Base-by-base conservation (phyloP, 2,797 vertebrate genomes). In the Poeciliopsis infans region DNA sequence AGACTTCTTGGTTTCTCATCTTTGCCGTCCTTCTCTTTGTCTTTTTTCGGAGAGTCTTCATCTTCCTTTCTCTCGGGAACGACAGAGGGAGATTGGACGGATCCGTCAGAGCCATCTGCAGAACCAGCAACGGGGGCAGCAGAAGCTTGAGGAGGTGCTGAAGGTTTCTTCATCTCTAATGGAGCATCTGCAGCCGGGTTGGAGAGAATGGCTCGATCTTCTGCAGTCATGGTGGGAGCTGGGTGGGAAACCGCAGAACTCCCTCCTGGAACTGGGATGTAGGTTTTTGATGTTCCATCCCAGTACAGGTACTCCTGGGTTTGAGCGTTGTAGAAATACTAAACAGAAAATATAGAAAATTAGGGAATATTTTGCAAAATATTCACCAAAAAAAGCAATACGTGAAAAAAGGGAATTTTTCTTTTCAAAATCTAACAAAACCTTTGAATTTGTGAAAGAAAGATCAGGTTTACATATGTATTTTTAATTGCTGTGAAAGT, bases 271-370 rank as follows among this genome's bases (percentile, higher is more conserved):
- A 96, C 96, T 69, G 96, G 96, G 86, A 97, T 73, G 86, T 96
- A 97, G 25, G 89, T 90, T 90, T 96, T 96, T 61, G 93, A 89
- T 0, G 82, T 55, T 36, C 89, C 81, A 78, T 97, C 96, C 96
- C 96, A 96, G 88, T 96, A 97, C 83, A 97, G 49, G 86, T 97
- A 97, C 81, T 96, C 95, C 87, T 96, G 96, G 59, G 92, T 95
- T 88, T 96, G 94, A 70, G 96, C 94, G 41, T 97, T 95, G 87
- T 96, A 97, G 87, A 96, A 97, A 92, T 97, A 97, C 96, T 97
- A 33, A 1, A 81, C 31, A 85, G 78, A 57, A 55, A 13, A 11
- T n/a, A 57, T 70, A 11, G 12, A 13, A 23, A 31, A 69, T 53
- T 41, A 31, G 10, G 10, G 25, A 2, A 28, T 57, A 0, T n/a